A percentile compares a stretch with the other conserved stretches of the same genome.
Evolutionary conservation across 1,140 invertebrate species (phyloP).

Genomic region (Homarus americanus): DNA sequence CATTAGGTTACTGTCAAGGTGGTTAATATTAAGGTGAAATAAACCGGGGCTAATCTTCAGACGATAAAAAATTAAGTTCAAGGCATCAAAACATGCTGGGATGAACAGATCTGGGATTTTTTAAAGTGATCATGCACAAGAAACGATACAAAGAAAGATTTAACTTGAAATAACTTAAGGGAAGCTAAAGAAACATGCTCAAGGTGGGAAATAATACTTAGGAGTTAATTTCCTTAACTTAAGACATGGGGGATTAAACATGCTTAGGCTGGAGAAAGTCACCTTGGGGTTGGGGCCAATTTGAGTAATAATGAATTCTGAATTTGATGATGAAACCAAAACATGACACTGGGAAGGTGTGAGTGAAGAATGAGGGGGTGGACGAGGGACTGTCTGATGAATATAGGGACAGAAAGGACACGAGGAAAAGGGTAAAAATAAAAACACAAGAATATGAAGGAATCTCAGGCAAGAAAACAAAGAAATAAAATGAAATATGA

Average conservation of each 20-base stretch:
- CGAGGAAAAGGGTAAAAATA: too few species aligned
- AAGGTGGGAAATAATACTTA: not conserved
- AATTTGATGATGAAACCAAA: not conserved
- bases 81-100: too few species aligned
- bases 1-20: too few species aligned
- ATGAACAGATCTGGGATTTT: too few species aligned
- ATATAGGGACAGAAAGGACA: not conserved
- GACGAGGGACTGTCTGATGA: too few species aligned
- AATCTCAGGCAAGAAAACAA: too few species aligned
- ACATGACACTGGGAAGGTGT: not conserved
- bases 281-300: not conserved
- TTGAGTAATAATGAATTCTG: not conserved
- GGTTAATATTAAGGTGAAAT: too few species aligned
- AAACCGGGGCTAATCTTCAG: too few species aligned
- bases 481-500: too few species aligned
- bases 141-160: not conserved
- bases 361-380: too few species aligned
- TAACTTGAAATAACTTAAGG: not conserved
- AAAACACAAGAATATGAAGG: too few species aligned
- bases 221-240: not conserved
- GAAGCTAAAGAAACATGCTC: not conserved
- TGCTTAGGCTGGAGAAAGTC: conserved; percentile 9
- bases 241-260: not conserved
- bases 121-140: not conserved
- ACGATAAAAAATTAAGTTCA: too few species aligned